Conservation (phyloP, 2,888 invertebrate species). For the Hipparchia semele region DNA sequence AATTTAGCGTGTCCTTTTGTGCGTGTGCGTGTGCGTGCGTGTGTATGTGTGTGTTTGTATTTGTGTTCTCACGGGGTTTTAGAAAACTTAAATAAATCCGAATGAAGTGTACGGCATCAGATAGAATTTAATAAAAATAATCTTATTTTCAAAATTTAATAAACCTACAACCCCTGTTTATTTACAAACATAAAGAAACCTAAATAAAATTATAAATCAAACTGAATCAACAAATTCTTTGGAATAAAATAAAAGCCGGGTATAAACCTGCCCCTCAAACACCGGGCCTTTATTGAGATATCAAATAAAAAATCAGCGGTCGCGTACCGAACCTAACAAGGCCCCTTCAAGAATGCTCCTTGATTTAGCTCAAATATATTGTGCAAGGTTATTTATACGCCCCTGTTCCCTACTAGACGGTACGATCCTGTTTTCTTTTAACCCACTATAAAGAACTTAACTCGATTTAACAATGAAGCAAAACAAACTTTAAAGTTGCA, state of each 20-base stretch:
- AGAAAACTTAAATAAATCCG: not conserved
- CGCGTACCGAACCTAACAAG: slow-evolving; percentile 73
- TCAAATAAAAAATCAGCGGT: slow-evolving; percentile 82
- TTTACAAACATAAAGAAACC: too few species aligned
- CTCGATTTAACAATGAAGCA: slow-evolving; percentile 14
- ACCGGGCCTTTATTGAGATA: slow-evolving; percentile 77
- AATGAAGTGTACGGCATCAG: too few species aligned
- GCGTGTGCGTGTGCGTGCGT: too few species aligned
- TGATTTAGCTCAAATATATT: slow-evolving; percentile 80
- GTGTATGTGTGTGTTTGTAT: too few species aligned
- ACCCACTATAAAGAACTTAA: slow-evolving; percentile 43
- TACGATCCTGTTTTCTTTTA: slow-evolving; percentile 55
- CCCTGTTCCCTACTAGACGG: slow-evolving; percentile 64
- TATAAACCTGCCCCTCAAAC: slow-evolving; percentile 63
- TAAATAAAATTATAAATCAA: slow-evolving; percentile 67
- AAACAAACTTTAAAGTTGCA: slow-evolving; percentile 20
- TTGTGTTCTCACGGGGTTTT: too few species aligned
- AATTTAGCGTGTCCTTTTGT: too few species aligned
- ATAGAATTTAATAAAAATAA: too few species aligned
- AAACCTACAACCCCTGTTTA: too few species aligned
- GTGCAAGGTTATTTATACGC: slow-evolving; percentile 80
- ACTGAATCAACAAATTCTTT: slow-evolving; percentile 51
- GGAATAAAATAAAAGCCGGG: slow-evolving; percentile 55
- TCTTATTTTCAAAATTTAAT: too few species aligned
- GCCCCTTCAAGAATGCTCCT: slow-evolving; percentile 76